Evolutionary conservation across 2,113 vertebrate species (phyloP).

Genomic region (Mirounga angustirostris): DNA sequence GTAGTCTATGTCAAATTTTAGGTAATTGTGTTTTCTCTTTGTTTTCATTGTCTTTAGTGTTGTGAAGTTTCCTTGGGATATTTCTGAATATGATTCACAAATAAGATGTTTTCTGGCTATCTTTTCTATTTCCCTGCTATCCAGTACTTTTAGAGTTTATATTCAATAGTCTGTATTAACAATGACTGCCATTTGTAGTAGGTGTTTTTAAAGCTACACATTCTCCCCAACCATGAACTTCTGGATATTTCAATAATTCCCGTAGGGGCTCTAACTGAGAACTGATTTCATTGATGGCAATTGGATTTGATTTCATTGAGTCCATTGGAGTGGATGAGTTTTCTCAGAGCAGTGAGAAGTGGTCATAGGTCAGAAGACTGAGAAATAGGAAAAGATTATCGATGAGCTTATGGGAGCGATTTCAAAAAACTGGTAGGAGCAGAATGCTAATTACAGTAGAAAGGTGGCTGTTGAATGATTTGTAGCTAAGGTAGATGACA

Average conservation of each 20-base stretch:
- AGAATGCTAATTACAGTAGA: background rate
- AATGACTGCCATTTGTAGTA: background rate
- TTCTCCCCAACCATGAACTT: background rate
- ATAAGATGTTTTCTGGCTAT: background rate
- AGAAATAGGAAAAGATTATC: conserved; percentile 56
- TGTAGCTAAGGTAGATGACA: background rate
- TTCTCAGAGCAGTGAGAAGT: conserved; percentile 26
- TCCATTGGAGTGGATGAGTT: conserved; percentile 33
- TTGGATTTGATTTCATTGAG: background rate
- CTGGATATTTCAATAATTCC: background rate
- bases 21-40: background rate
- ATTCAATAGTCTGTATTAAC: conserved; percentile 3
- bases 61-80: background rate
- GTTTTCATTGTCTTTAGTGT: conserved; percentile 12
- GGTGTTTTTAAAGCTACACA: conserved; percentile 25
- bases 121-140: conserved; percentile 7
- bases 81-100: background rate
- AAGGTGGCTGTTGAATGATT: conserved; percentile 24
- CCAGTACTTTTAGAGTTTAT: background rate
- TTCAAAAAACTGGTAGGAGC: conserved; percentile 14
- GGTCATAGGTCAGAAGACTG: conserved; percentile 11
- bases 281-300: conserved; percentile 46
- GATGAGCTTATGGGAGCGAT: conserved; percentile 20
- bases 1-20: background rate
- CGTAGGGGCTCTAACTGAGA: background rate